Base-by-base conservation (phyloP, 2,888 invertebrate species). In the Tetragonula carbonaria region DNA sequence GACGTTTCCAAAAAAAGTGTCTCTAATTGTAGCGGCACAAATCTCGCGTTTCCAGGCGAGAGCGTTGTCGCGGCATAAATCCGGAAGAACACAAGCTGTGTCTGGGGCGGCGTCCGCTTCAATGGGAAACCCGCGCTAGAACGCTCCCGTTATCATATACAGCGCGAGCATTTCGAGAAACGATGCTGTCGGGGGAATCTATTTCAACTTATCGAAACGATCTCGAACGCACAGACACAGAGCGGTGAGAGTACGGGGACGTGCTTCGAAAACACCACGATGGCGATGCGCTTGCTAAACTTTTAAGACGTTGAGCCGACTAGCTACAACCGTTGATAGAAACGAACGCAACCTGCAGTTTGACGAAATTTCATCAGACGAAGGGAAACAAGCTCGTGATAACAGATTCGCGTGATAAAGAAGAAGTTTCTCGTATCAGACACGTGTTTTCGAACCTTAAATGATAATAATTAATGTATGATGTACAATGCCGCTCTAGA, bases 151-250 rank as follows among this genome's bases (percentile, higher is more conserved):
- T 68, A 74, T 62, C 59, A 66, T 38, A 62, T 23, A 16, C 67
- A 16, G n/a, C 21, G 68, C 62, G 45, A 79, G 53, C 38, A 28
- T 68, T 74, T 62, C 38, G 51, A 28, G 28, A 28, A 28, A 28
- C 28, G 28, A 33, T 33, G 33, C 3, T 33, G 33, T 33, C 0
- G 33, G 33, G 14, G 33, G 62, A 62, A 67, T 74, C 74, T 68
- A 62, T 79, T 74, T 74, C 62, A 59, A 62, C 53, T 59, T 53
- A 79, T 79, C 67, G 74, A 53, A 16, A 45, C 62, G 62, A 74
- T 79, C 74, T 74, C 53, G 4, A 23, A 21, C 51, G 21, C 23
- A 21, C n/a, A 14, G 53, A 53, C 72, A 21, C 38, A n/a, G 33
- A 33, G 2, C 33, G 33, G 33, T 33, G 62, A 68, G 62, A 67